Evolutionary conservation across 1,140 invertebrate genomes (phyloP).

Genomic region (Hyles euphorbiae): DNA sequence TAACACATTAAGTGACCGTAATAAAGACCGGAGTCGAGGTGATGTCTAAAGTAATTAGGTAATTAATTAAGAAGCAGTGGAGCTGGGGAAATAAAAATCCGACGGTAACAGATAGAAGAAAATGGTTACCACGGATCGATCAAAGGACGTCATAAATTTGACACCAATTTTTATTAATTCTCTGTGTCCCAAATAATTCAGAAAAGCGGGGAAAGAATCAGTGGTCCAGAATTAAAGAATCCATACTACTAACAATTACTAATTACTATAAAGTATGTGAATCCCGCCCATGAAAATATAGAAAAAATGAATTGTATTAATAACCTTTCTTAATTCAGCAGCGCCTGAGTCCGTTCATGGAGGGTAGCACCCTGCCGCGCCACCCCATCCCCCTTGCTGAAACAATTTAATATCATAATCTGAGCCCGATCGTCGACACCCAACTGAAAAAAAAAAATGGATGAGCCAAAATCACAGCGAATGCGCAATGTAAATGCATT

Average conservation of each 20-base stretch:
- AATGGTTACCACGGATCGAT: too few relatives aligned
- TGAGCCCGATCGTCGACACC: constrained; percentile 22
- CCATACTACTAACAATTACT: not conserved
- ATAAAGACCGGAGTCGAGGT: too few relatives aligned
- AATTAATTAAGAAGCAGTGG: too few relatives aligned
- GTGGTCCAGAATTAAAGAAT: not conserved
- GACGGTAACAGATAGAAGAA: too few relatives aligned
- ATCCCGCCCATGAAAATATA: not conserved
- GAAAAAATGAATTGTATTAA: not conserved
- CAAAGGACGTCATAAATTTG: too few relatives aligned
- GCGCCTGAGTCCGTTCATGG: constrained; percentile 11
- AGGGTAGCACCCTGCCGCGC: constrained; percentile 13
- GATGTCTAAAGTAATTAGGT: too few relatives aligned
- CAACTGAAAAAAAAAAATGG: constrained; percentile 6
- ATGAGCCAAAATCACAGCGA: constrained; percentile 2
- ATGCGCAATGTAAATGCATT: too few relatives aligned
- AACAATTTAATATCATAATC: constrained; percentile 73
- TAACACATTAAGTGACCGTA: too few relatives aligned
- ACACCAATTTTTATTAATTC: too few relatives aligned
- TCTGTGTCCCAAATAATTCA: too few relatives aligned
- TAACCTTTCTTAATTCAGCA: not conserved
- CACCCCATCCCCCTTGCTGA: constrained; percentile 20
- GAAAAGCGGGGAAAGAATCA: not conserved
- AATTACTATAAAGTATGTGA: too few relatives aligned
- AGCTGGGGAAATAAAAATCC: too few relatives aligned